Percentiles rank a stretch among this genome's conserved stretches.
These are phyloP conservation scores for Peromyscus melanophrys DNA, from an alignment of 2,797 vertebrate genomes.

Conservation along the genomic window DNA sequence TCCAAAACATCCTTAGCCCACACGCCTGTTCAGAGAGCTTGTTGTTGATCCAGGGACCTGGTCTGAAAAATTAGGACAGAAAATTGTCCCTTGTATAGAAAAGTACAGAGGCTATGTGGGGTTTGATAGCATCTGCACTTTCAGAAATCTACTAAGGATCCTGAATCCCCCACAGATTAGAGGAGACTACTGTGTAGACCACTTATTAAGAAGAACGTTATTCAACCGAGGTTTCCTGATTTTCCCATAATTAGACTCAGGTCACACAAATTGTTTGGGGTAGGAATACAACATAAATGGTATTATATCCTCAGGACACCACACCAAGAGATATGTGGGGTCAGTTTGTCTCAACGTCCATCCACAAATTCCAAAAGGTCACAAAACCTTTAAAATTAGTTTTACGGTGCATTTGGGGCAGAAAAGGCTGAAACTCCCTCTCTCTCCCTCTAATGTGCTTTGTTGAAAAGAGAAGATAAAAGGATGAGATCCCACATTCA, in stretches of 20 bases:
- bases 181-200: neutral
- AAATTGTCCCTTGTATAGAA: neutral
- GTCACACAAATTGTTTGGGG: neutral
- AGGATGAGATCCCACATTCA: neutral
- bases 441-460: neutral
- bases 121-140: neutral
- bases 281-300: neutral
- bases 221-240: slow-evolving; percentile 18
- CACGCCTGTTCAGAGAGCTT: neutral
- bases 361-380: slow-evolving; percentile 20
- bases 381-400: slow-evolving; percentile 31
- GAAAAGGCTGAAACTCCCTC: neutral
- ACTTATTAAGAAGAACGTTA: neutral
- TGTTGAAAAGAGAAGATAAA: slow-evolving; percentile 11
- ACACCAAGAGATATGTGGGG: neutral
- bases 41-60: neutral
- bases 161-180: neutral
- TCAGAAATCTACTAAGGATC: neutral
- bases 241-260: neutral
- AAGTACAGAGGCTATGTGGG: neutral
- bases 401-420: neutral
- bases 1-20: neutral
- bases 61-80: neutral
- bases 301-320: neutral
- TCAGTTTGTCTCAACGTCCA: neutral